Base-by-base conservation (phyloP, 2,797 vertebrate species). In the Peromyscus attwateri region DNA sequence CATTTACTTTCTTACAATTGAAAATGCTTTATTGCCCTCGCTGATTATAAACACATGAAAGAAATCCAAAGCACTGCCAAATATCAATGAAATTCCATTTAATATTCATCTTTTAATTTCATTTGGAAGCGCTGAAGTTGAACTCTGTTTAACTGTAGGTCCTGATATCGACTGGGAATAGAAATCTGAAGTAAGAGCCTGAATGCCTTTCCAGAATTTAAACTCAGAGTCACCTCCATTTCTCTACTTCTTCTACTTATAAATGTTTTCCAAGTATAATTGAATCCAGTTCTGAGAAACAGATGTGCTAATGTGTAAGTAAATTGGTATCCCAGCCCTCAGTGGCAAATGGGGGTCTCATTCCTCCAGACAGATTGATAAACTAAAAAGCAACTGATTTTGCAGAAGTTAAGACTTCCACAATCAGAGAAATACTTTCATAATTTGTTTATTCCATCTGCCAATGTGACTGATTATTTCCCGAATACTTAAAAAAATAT, bases 401-500 rank as follows among this genome's bases (percentile, higher is more conserved):
- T 92, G 55, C 60, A 77, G 31, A 5, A 93, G 14, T 25, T 4
- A 14, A 25, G 49, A 52, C 77, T 76, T 16, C 37, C n/a, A 29
- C 49, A 13, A 4, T 66, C 1, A 19, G 8, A 57, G n/a, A 92
- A 71, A 25, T 31, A 10, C 2, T 37, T 66, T 46, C 76, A 81
- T 16, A 85, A 81, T 75, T 75, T 49, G 17, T 11, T 95, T 71
- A 55, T 90, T 87, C 6, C n/a, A 43, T 49, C 89, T 96, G 49
- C 27, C 16, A 68, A 0, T 2, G 17, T 64, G 14, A 66, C 40
- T 37, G 46, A n/a, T 68, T 34, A 13, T 49, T 27, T n/a, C 60
- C 43, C 7, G 25, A 73, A 40, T 21, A 57, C n/a, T 55, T 87
- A 81, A 84, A n/a, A 88, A 19, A 80, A 40, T 19, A 71, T 40